phyloP scores from a whole-genome alignment of 53 echinoderm and acorn worm genomes.

The Stichopus horrens region DNA sequence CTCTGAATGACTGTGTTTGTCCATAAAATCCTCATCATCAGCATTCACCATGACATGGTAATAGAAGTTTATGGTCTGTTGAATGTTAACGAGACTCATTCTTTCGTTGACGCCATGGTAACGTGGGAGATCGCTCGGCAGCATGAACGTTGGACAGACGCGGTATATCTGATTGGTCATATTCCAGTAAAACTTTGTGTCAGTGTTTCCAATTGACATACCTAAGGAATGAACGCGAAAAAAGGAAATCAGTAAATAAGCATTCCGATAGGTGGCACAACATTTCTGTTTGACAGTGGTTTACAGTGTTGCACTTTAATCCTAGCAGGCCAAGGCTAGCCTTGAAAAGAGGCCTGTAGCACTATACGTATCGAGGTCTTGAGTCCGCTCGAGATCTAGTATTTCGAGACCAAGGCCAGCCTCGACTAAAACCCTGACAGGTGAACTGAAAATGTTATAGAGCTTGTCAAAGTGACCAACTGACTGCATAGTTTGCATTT shows the following conservation, averaged over 20 bases:
- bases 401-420: too few relatives aligned
- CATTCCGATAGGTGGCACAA: too few relatives aligned
- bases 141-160: constrained; percentile 73
- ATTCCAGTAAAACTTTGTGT: constrained; percentile 71
- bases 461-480: too few relatives aligned
- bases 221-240: constrained; percentile 30
- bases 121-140: constrained; percentile 65
- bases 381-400: too few relatives aligned
- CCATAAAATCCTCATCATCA: constrained; percentile 44
- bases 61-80: constrained; percentile 73
- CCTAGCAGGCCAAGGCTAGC: too few relatives aligned
- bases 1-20: constrained; percentile 31
- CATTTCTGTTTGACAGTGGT: too few relatives aligned
- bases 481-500: too few relatives aligned
- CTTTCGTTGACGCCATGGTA: constrained; percentile 94
- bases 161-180: constrained; percentile 76
- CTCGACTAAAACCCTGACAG: too few relatives aligned
- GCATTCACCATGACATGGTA: constrained; percentile 88
- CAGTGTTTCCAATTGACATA: constrained; percentile 85
- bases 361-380: too few relatives aligned
- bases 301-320: too few relatives aligned
- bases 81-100: constrained; percentile 69
- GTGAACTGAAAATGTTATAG: too few relatives aligned
- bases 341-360: too few relatives aligned
- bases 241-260: not conserved